These are phyloP conservation scores for Steinernema scapterisci DNA, from an alignment of 2,888 invertebrate species.

Conservation along the genomic window DNA sequence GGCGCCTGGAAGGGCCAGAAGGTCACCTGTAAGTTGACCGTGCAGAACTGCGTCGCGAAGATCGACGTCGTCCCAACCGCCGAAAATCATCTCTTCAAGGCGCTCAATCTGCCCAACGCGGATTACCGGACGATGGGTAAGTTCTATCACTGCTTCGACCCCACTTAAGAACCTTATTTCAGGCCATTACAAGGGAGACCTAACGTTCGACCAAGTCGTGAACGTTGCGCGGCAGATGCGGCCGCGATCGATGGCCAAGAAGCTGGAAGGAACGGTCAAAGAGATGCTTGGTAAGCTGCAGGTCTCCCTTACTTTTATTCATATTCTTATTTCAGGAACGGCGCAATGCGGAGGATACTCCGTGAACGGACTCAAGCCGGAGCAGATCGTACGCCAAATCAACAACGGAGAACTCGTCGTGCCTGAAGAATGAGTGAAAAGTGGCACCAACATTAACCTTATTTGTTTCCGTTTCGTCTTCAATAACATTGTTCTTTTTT, in stretches of 20 bases:
- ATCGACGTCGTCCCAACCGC: slow-evolving; percentile 95
- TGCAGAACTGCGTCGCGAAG: slow-evolving; percentile 93
- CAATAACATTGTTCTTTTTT: not conserved
- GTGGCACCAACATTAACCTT: not conserved
- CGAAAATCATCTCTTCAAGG: slow-evolving; percentile 91
- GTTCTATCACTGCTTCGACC: slow-evolving; percentile 51
- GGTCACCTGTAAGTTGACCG: slow-evolving; percentile 92
- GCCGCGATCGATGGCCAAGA: slow-evolving; percentile 88
- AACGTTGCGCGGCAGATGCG: slow-evolving; percentile 87
- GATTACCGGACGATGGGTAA: slow-evolving; percentile 92
- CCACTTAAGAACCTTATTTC: slow-evolving; percentile 67
- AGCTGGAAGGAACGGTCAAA: slow-evolving; percentile 86
- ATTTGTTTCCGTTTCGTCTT: not conserved
- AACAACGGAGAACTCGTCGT: slow-evolving; percentile 82
- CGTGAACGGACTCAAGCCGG: slow-evolving; percentile 75
- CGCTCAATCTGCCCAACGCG: slow-evolving; percentile 95
- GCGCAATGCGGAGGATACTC: slow-evolving; percentile 71
- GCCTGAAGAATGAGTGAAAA: slow-evolving; percentile 71
- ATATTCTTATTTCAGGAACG: slow-evolving; percentile 54
- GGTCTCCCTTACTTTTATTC: not conserved
- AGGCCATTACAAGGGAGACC: slow-evolving; percentile 96
- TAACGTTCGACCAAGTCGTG: slow-evolving; percentile 87
- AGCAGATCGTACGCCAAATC: slow-evolving; percentile 88
- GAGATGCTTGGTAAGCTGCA: slow-evolving; percentile 68
- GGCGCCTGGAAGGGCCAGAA: slow-evolving; percentile 97